Evolutionary conservation across 2,888 invertebrate genomes (phyloP).

Genomic region (Phengaris arion): DNA sequence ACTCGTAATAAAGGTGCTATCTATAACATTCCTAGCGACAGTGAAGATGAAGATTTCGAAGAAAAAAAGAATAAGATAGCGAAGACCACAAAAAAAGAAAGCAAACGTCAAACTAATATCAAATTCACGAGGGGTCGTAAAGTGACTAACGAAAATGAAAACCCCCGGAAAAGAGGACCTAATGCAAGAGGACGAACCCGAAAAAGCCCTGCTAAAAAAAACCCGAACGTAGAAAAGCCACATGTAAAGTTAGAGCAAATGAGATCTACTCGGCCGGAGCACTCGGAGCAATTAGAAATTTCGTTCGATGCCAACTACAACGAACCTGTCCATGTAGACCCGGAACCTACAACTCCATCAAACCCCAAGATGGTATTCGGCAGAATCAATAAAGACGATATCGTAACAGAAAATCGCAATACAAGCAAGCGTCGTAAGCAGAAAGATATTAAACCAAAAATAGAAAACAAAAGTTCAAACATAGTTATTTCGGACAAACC

Average conservation of each 20-base stretch:
- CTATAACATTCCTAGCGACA: slow-evolving; percentile 63
- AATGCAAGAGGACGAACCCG: slow-evolving; percentile 17
- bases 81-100: not conserved
- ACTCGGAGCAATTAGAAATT: slow-evolving; percentile 50
- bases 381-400: slow-evolving; percentile 37
- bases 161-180: slow-evolving; percentile 26
- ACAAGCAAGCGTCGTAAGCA: slow-evolving; percentile 35
- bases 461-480: slow-evolving; percentile 33
- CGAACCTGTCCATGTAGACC: slow-evolving; percentile 37
- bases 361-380: slow-evolving; percentile 51
- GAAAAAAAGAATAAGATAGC: slow-evolving; percentile 34
- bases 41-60: slow-evolving; percentile 61
- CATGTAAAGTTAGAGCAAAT: slow-evolving; percentile 57
- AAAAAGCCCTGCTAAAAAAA: slow-evolving; percentile 30
- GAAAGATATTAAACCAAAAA: slow-evolving; percentile 38
- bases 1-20: slow-evolving; percentile 41
- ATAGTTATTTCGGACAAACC: slow-evolving; percentile 34
- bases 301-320: slow-evolving; percentile 48
- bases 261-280: slow-evolving; percentile 48
- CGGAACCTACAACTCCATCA: slow-evolving; percentile 42
- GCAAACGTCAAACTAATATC: not conserved
- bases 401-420: slow-evolving; percentile 32
- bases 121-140: not conserved
- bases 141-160: not conserved
- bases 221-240: slow-evolving; percentile 32